Evolutionary conservation across 2,797 vertebrate genomes (phyloP), one percentile per base, ranked within the genome.

Genomic region (Tiaroga cobitis): DNA sequence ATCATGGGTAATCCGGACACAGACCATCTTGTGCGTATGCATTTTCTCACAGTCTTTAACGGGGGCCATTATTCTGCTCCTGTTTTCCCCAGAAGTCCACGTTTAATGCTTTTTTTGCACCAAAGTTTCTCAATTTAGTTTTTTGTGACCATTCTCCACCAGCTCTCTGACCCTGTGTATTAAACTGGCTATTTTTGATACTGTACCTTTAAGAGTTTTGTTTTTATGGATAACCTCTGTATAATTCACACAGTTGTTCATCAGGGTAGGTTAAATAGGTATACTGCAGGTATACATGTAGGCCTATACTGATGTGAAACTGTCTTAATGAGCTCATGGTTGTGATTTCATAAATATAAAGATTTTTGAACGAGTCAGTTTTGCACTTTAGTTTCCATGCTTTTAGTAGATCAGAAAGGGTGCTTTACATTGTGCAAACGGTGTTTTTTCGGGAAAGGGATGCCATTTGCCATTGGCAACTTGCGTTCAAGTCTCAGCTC

Each of bases 1-100:
- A 83, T 83, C 67, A 68, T 77, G 34, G 73, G 41, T 68, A 29
- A 77, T 77, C 46, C 7, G 6, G 10, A 69, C 54, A 29, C 49
- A 39, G 49, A 37, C 26, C 9, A 26, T 41, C 37, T 51, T 21
- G 29, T 37, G 29, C 46, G 39, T 79, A 8, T 54, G 8, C 11
- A 39, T 39, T 41, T 56, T 39, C 51, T 81, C 18, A 70, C 39
- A 72, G 13, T 81, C 1, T 70, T 21, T n/a, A 83, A 81, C 26
- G 5, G 46, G 41, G 8, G 5, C 8, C 24, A 24, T 63, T 83
- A 41, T 82, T 73, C 51, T 43, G 19, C 54, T 16, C 1, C 32
- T 51, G 11, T 24, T 46, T 59, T 24, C 8, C 32, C 13, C 29
- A 37, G 41, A 49, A 15, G 43, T 81, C 32, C 24, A 37, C 41